A percentile compares a stretch with the other conserved stretches of the same genome.
Conservation (phyloP, 2,113 vertebrate species). For the Onychorhynchus coronatus region DNA sequence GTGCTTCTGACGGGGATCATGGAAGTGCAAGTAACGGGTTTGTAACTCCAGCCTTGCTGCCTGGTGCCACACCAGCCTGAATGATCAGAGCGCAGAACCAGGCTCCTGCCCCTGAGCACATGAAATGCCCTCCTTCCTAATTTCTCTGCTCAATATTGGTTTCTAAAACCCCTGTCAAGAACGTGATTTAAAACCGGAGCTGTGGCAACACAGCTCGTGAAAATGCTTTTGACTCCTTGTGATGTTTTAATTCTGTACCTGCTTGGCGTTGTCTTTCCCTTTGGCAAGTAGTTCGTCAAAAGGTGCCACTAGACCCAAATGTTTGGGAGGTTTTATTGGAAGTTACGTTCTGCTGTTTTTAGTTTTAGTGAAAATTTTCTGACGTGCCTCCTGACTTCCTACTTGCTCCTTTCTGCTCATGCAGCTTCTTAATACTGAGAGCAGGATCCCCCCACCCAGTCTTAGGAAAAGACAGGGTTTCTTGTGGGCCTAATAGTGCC, state of each 20-base stretch:
- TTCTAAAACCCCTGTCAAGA: not conserved
- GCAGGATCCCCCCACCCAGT: not conserved
- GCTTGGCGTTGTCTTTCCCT: not conserved
- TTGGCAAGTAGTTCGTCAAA: not conserved
- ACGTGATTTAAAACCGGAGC: not conserved
- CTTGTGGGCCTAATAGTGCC: not conserved
- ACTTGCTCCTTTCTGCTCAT: rapidly evolving
- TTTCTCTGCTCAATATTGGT: not conserved
- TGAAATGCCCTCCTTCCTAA: rapidly evolving
- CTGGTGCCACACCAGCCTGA: not conserved
- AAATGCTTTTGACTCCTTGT: not conserved
- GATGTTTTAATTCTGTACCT: not conserved
- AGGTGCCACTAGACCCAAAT: not conserved
- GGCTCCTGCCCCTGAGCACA: rapidly evolving
- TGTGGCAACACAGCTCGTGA: not conserved
- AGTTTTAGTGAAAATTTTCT: not conserved
- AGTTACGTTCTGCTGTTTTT: not conserved
- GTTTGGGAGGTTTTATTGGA: not conserved
- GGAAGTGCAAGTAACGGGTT: rapidly evolving
- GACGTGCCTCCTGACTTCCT: not conserved
- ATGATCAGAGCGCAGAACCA: rapidly evolving
- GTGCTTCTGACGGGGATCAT: not conserved
- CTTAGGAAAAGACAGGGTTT: not conserved
- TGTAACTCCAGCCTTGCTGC: not conserved
- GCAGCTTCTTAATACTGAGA: not conserved